These are phyloP conservation scores for Napeogenes inachia DNA, from an alignment of 2,888 invertebrate genomes.

Conservation along the genomic window DNA sequence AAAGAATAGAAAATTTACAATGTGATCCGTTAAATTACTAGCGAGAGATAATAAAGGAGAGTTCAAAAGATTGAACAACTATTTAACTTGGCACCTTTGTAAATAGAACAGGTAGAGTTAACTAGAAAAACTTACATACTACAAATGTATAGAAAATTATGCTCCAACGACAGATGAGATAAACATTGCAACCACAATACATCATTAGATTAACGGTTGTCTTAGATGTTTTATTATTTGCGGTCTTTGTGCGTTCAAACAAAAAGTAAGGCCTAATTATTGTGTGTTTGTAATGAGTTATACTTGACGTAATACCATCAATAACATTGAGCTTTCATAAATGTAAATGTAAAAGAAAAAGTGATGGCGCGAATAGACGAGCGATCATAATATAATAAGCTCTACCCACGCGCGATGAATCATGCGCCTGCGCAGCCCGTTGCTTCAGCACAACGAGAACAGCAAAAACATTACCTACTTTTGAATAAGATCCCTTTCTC, in stretches of 20 bases:
- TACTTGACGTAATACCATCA: conserved; percentile 6
- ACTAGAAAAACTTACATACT: too few species aligned
- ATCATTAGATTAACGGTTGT: too few species aligned
- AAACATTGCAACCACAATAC: too few species aligned
- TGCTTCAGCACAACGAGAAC: conserved; percentile 57
- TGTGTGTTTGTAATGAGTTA: neutral
- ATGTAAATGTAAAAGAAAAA: conserved; percentile 58
- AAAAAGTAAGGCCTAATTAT: neutral
- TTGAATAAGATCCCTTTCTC: conserved; percentile 76
- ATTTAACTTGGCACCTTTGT: conserved; percentile 47
- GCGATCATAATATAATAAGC: conserved; percentile 69
- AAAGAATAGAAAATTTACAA: conserved; percentile 32
- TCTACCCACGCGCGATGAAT: conserved; percentile 73
- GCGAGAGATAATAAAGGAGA: conserved; percentile 38
- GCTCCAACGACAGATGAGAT: too few species aligned
- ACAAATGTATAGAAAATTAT: too few species aligned
- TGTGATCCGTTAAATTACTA: conserved; percentile 36
- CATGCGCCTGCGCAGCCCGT: conserved; percentile 48
- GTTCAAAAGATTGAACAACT: conserved; percentile 42
- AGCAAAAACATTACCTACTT: conserved; percentile 78
- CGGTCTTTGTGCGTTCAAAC: neutral
- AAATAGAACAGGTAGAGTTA: conserved; percentile 45
- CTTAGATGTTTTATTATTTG: too few species aligned
- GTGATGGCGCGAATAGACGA: conserved; percentile 59
- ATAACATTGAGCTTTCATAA: conserved; percentile 35